Base-by-base conservation (phyloP, 2,113 vertebrate genomes). In the Nanorana parkeri region DNA sequence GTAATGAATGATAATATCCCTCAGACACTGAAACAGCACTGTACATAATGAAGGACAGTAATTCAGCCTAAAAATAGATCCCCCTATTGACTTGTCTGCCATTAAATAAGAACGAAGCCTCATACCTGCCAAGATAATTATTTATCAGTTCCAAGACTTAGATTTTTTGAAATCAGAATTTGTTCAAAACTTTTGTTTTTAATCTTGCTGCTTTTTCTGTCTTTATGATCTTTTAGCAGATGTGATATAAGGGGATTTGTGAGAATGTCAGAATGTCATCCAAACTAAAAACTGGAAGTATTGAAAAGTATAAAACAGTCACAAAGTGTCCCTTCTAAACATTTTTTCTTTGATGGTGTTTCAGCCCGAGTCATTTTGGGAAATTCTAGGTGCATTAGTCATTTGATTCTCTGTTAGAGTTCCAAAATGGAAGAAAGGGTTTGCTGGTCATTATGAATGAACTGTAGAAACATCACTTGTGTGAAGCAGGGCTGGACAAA, bases 1-100 rank as follows among this genome's bases (percentile, higher is more conserved):
- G 29, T 75, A 75, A 75, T 75, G 55, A 75, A 60, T 75, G 72
- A 75, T 75, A 75, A 75, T 60, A 75, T 75, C 55, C 55, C 72
- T 61, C 55, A 75, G 72, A 75, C 55, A 75, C 60, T 61, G 21
- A 55, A 41, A 41, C 71, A 60, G 54, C 54, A 74, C 54, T 74
- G 71, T 74, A 73, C 71, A 73, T 74, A 61, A 75, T 75, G 29
- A 58, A 75, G 55, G 72, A 55, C 55, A 41, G 55, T 61, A 75
- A 75, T 75, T 60, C 55, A 60, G 29, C 55, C 55, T 75, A 75
- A 75, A 75, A 75, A 75, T 75, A 75, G 56, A 75, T 75, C 41
- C 72, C 29, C 55, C 55, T 75, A 75, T 75, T 75, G 72, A 75
- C 55, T 75, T 36, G 72, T 20, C 72, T 60, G 55, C 72, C 55